Conservation (phyloP, 2,113 vertebrate species). For the Pedetes capensis region DNA sequence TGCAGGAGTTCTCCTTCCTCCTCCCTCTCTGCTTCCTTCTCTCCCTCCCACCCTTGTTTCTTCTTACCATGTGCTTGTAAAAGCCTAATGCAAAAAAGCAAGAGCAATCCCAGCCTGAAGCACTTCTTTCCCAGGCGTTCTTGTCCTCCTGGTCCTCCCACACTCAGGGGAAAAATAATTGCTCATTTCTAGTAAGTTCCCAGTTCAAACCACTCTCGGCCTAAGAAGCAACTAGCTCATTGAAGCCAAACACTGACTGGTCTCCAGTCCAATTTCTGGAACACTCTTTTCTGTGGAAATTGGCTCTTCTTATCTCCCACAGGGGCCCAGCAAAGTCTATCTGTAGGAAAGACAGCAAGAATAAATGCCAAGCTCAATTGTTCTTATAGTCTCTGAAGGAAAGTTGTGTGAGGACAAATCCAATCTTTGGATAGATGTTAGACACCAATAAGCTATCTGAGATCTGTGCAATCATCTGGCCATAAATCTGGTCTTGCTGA, state of each 20-base stretch:
- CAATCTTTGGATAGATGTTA: background rate
- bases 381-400: background rate
- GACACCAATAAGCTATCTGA: background rate
- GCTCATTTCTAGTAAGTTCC: background rate
- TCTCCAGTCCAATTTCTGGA: background rate
- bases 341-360: background rate
- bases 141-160: background rate
- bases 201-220: background rate
- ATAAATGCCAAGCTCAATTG: background rate
- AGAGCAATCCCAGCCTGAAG: background rate
- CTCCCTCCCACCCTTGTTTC: background rate
- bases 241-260: background rate
- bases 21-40: background rate
- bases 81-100: constrained; percentile 16
- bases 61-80: background rate
- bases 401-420: background rate
- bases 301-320: background rate
- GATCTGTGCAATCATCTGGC: background rate
- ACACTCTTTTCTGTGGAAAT: constrained; percentile 15
- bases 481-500: constrained; percentile 24
- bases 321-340: background rate
- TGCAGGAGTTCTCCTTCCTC: background rate
- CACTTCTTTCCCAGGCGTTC: background rate
- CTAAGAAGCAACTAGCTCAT: background rate
- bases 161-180: background rate